These are phyloP conservation scores for Diadromus collaris DNA, from an alignment of 2,888 invertebrate species.

Conservation along the genomic window DNA sequence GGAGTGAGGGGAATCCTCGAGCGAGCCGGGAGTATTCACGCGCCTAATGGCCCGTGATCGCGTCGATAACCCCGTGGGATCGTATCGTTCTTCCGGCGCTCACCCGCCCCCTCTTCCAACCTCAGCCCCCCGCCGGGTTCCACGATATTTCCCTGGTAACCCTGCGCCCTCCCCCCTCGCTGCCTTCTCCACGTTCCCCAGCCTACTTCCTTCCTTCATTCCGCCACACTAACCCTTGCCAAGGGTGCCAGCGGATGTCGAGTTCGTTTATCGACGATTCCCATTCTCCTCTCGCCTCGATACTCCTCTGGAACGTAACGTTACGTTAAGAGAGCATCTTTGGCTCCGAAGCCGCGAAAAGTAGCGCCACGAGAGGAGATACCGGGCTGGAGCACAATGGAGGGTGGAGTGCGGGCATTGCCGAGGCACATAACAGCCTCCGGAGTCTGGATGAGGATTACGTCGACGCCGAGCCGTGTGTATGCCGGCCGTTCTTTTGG, in stretches of 20 bases:
- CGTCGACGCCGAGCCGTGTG: neutral
- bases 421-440: neutral
- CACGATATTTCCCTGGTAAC: conserved; percentile 13
- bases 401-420: neutral
- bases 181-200: conserved; percentile 16
- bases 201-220: conserved; percentile 53
- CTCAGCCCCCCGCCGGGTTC: neutral
- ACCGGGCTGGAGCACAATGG: neutral
- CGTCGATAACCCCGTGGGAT: conserved; percentile 66
- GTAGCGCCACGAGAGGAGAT: conserved; percentile 20
- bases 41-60: conserved; percentile 70
- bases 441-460: conserved; percentile 5
- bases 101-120: no score
- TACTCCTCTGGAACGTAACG: conserved; percentile 8
- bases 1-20: conserved; percentile 22
- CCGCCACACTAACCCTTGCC: conserved; percentile 62
- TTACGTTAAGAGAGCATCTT: conserved; percentile 36
- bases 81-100: conserved; percentile 59
- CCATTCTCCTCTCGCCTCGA: conserved; percentile 36
- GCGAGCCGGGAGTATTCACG: conserved; percentile 62
- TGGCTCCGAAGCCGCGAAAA: conserved; percentile 44
- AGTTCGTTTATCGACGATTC: conserved; percentile 64
- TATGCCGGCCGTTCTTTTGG: neutral
- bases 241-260: conserved; percentile 64
- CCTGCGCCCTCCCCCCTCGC: conserved; percentile 19